Percentiles rank a stretch among this genome's conserved stretches.
Conservation (phyloP, 2,888 invertebrate species). For the Dastarcus helophoroides region DNA sequence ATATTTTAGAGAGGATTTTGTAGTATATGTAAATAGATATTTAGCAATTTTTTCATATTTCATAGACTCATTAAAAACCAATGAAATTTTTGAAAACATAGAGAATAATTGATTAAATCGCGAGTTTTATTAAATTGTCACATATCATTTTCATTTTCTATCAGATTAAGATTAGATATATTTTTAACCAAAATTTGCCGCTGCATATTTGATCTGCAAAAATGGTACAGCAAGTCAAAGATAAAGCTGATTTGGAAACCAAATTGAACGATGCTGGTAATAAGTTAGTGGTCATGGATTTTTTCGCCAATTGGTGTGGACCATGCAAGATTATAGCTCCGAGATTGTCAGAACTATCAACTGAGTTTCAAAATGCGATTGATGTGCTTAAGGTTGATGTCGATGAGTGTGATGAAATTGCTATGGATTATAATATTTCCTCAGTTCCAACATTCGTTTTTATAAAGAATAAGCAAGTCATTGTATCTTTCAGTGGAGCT, state of each 20-base stretch:
- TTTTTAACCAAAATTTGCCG: no score
- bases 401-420: constrained; percentile 76
- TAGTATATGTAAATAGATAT: no score
- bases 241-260: constrained; percentile 56
- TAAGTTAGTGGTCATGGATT: constrained; percentile 78
- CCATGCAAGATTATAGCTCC: constrained; percentile 86
- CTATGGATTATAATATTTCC: constrained; percentile 63
- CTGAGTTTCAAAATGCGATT: constrained; percentile 40
- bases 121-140: no score
- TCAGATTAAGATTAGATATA: no score
- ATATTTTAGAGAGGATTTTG: no score
- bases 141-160: no score
- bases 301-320: constrained; percentile 87
- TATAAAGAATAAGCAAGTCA: constrained; percentile 56
- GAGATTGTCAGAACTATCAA: constrained; percentile 60
- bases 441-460: constrained; percentile 89
- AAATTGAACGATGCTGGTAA: constrained; percentile 63
- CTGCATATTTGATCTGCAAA: no score
- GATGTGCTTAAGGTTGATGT: constrained; percentile 54
- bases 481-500: constrained; percentile 69
- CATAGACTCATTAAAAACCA: no score
- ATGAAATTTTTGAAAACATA: no score
- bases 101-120: no score
- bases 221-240: constrained; percentile 12
- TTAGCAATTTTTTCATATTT: no score